Evolutionary conservation across 1,140 invertebrate species (phyloP), one percentile per base, ranked within the genome.

Genomic region (Lepidotrigona ventralis): DNA sequence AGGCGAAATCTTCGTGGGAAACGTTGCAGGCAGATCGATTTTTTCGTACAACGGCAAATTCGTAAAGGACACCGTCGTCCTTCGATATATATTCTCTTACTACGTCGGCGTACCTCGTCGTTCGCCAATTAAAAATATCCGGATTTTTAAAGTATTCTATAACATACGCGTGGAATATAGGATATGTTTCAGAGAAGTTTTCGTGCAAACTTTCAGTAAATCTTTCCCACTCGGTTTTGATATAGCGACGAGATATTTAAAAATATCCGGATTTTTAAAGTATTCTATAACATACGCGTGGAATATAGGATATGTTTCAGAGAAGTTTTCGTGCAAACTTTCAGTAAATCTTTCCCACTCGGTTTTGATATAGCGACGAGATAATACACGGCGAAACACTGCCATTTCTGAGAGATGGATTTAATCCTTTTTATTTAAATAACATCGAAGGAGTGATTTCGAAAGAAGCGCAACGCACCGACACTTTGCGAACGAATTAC

Each of bases 1-100:
- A 5, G 60, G n/a, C 1, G 75, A n/a, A 68, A 78, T 78, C 76
- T 54, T 66, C 76, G 76, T 78, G 76, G 26, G 76, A 78, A 78
- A 21, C 5, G 14, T 21, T 17, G 51, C 76, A 78, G 66, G 21
- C 56, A 11, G 73, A 15, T 19, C 33, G 33, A 60, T 46, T 60
- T 75, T 78, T 54, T 66, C 51, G 8, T 23, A 5, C 8, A 17
- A n/a, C 21, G 12, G 15, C n/a, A 75, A 63, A 46, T 75, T 60
- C 29, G 15, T 11, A 53, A 53, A 23, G 63, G 14, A 64, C 60
- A 46, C 53, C 1, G 15, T 26, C 26, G 19, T n/a, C 76, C 76
- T 29, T 78, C 63, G 76, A 54, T 78, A 54, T 39, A 68, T 78
- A 54, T 39, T 15, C n/a, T 19, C 3, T 54, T 29, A 21, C 39